Percentiles rank a stretch among this genome's conserved stretches.
Evolutionary conservation across 2,113 vertebrate genomes (phyloP).

Genomic region (Osmerus mordax): DNA sequence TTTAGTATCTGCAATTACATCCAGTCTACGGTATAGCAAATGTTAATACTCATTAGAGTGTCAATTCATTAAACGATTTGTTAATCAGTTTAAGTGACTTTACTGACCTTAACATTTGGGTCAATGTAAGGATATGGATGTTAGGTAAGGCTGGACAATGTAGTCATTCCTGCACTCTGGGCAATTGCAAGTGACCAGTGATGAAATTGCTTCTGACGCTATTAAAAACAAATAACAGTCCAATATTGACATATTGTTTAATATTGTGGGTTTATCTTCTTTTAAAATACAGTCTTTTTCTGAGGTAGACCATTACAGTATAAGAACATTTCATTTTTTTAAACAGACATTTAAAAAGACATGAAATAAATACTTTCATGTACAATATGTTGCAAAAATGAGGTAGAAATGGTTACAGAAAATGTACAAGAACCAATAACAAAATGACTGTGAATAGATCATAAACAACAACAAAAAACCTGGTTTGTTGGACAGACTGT

Average conservation of each 20-base stretch:
- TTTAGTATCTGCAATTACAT: slow-evolving; percentile 8
- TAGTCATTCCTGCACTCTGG: slow-evolving; percentile 31
- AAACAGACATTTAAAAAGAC: slow-evolving; percentile 86
- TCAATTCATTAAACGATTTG: slow-evolving; percentile 37
- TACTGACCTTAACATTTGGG: slow-evolving; percentile 34
- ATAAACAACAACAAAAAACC: slow-evolving; percentile 71
- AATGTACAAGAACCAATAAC: slow-evolving; percentile 81
- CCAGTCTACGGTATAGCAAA: slow-evolving; percentile 16
- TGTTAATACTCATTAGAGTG: slow-evolving; percentile 28
- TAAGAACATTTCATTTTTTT: slow-evolving; percentile 82
- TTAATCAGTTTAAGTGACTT: slow-evolving; percentile 46
- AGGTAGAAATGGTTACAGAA: slow-evolving; percentile 99
- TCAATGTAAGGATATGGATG: slow-evolving; percentile 33
- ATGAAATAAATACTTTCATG: slow-evolving; percentile 99
- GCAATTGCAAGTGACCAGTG: slow-evolving; percentile 14
- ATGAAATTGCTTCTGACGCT: neutral
- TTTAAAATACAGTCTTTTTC: slow-evolving; percentile 96
- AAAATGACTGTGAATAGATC: slow-evolving; percentile 70
- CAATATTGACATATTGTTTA: slow-evolving; percentile 87
- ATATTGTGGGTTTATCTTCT: slow-evolving; percentile 95
- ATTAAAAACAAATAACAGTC: slow-evolving; percentile 13
- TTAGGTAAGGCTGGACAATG: slow-evolving; percentile 24
- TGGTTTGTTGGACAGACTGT: slow-evolving; percentile 80
- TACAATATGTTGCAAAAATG: slow-evolving; percentile 95
- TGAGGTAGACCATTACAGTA: slow-evolving; percentile 98